Conservation (phyloP, 2,888 invertebrate genomes). For the Poecilus cupreus region DNA sequence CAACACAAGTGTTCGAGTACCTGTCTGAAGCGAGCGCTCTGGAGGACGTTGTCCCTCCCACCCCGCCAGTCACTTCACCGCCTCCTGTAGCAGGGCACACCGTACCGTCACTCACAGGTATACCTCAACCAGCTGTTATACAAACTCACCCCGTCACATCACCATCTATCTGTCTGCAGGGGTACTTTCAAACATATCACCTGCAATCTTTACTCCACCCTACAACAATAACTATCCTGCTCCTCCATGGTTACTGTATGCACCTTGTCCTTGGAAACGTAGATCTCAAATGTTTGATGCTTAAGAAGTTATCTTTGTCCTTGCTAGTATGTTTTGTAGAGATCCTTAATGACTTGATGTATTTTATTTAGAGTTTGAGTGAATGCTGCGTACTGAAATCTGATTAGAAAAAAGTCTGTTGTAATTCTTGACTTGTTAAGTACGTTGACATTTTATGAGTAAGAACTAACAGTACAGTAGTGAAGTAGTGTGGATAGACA, state of each 20-base stretch:
- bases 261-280: conserved; percentile 46
- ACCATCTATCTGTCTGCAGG: too few relatives aligned
- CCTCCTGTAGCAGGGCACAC: conserved; percentile 14
- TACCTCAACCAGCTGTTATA: background rate
- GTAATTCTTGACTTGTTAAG: background rate
- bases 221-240: background rate
- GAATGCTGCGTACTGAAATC: too few relatives aligned
- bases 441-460: too few relatives aligned
- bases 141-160: background rate
- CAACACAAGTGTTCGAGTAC: conserved; percentile 93
- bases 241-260: background rate
- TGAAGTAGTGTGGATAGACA: too few relatives aligned
- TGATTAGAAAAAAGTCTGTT: background rate
- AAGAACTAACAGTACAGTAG: too few relatives aligned
- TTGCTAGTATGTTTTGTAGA: too few relatives aligned
- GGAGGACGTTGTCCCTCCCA: conserved; percentile 77
- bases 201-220: background rate
- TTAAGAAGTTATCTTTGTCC: too few relatives aligned
- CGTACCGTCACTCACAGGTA: conserved; percentile 49
- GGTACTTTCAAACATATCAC: too few relatives aligned
- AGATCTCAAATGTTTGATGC: too few relatives aligned
- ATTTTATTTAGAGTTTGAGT: too few relatives aligned
- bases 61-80: conserved; percentile 15
- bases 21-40: conserved; percentile 91
- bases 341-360: too few relatives aligned